A percentile compares a stretch with the other conserved stretches of the same genome.
These are phyloP conservation scores for Helicoverpa armigera DNA, from an alignment of 1,140 invertebrate species.

Conservation along the genomic window DNA sequence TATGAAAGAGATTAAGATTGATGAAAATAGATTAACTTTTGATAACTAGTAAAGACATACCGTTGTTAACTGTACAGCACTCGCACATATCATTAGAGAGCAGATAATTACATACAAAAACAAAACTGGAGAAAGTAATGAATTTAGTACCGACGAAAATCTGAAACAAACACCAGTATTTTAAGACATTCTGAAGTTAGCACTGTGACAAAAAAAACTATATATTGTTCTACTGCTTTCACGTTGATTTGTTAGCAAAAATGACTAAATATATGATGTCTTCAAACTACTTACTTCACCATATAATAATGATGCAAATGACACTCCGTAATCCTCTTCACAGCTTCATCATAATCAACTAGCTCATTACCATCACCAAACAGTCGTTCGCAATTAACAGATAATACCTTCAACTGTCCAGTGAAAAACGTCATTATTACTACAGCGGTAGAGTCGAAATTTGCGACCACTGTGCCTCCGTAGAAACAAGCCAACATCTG, in stretches of 20 bases:
- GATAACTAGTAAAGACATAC: slow-evolving; percentile 55
- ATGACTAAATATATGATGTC: too few relatives aligned
- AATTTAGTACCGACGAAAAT: slow-evolving; percentile 67
- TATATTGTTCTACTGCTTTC: neutral
- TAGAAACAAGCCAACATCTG: slow-evolving; percentile 72
- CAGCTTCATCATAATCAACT: slow-evolving; percentile 58
- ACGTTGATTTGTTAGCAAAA: too few relatives aligned
- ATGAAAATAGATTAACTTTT: too few relatives aligned
- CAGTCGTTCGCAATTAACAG: slow-evolving; percentile 65
- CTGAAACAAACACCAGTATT: too few relatives aligned
- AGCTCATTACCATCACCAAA: slow-evolving; percentile 60
- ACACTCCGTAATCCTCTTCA: slow-evolving; percentile 67
- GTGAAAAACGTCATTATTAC: slow-evolving; percentile 77
- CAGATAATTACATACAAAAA: slow-evolving; percentile 79
- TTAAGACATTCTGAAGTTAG: too few relatives aligned
- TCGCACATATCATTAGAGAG: slow-evolving; percentile 78
- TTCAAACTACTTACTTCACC: slow-evolving; percentile 63
- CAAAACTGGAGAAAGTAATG: slow-evolving; percentile 72
- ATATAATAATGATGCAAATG: slow-evolving; percentile 70
- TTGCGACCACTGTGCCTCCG: slow-evolving; percentile 74
- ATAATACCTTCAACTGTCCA: slow-evolving; percentile 73
- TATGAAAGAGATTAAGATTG: too few relatives aligned
- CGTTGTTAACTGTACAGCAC: slow-evolving; percentile 73
- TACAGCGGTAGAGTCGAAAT: slow-evolving; percentile 74
- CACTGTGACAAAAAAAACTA: neutral